These are phyloP conservation scores for Vanessa cardui DNA, from an alignment of 2,888 invertebrate species.

Conservation along the genomic window DNA sequence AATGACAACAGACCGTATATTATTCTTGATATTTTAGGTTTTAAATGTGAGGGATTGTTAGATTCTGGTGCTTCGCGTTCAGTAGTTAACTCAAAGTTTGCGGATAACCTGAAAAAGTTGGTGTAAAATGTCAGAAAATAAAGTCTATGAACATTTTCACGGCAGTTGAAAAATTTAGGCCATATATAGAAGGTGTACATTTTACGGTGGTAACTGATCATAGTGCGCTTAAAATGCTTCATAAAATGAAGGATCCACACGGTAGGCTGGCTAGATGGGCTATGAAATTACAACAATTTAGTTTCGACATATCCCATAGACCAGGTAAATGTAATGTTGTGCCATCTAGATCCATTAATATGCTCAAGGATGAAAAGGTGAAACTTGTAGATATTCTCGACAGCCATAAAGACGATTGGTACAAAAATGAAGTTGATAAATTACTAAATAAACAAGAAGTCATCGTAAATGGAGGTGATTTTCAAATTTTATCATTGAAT, in stretches of 20 bases:
- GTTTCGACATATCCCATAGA: slow-evolving; percentile 25
- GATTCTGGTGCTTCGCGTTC: slow-evolving; percentile 32
- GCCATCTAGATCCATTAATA: slow-evolving; percentile 7
- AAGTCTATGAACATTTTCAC: slow-evolving; percentile 10
- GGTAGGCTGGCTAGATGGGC: slow-evolving; percentile 40
- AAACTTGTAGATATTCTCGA: neutral
- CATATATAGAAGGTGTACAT: slow-evolving; percentile 38
- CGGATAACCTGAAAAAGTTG: slow-evolving; percentile 11
- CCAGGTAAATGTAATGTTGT: neutral
- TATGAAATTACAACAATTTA: slow-evolving; percentile 31
- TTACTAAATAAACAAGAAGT: neutral
- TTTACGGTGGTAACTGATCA: slow-evolving; percentile 45
- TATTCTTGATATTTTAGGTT: slow-evolving; percentile 19
- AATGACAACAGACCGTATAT: slow-evolving; percentile 29
- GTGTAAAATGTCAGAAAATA: slow-evolving; percentile 17
- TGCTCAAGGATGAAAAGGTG: neutral
- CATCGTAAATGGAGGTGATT: no score
- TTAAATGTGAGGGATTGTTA: slow-evolving; percentile 22
- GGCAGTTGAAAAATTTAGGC: slow-evolving; percentile 28
- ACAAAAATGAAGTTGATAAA: slow-evolving; percentile 9
- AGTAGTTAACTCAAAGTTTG: slow-evolving; percentile 21
- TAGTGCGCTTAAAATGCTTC: slow-evolving; percentile 44
- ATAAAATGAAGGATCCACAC: slow-evolving; percentile 44
- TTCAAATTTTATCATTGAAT: no score
- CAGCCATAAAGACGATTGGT: slow-evolving; percentile 21